These are phyloP conservation scores for Gallinago paraguaiae DNA, from an alignment of 2,113 vertebrate species.

Conservation along the genomic window DNA sequence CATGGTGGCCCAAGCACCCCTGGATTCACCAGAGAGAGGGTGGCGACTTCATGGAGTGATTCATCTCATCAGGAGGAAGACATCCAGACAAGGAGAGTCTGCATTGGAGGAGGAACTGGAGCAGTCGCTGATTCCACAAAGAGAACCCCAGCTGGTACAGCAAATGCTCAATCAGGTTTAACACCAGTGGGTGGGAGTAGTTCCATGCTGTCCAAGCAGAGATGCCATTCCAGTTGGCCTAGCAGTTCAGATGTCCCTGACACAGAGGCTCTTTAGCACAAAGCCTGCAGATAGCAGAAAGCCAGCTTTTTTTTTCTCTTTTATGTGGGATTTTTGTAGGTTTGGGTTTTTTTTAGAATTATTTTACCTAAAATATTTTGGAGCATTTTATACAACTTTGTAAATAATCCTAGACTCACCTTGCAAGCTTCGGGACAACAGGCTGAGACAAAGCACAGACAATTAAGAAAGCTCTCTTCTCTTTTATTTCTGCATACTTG, in stretches of 20 bases:
- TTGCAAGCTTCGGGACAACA: not conserved
- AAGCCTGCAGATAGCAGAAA: not conserved
- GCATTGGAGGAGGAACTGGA: not conserved
- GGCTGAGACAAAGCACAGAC: not conserved
- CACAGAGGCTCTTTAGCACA: not conserved
- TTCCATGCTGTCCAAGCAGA: not conserved
- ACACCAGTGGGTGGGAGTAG: not conserved
- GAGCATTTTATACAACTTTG: not conserved
- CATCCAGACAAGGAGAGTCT: not conserved
- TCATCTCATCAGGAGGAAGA: not conserved
- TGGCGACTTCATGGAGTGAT: not conserved
- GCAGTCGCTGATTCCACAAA: not conserved
- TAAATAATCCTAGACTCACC: not conserved
- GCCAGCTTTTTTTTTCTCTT: not conserved
- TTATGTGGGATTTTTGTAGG: rapidly evolving
- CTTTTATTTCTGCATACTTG: not conserved
- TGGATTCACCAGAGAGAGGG: rapidly evolving
- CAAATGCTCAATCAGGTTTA: not conserved
- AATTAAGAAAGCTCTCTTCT: not conserved
- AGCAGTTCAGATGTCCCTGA: not conserved
- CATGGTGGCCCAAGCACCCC: not conserved
- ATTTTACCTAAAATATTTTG: not conserved
- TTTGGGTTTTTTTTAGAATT: not conserved
- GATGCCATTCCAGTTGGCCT: not conserved
- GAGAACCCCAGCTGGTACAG: not conserved